Percentiles rank a stretch among this genome's conserved stretches.
phyloP scores from a whole-genome alignment of 2,113 vertebrate genomes.

The Emydura subglobosa region DNA sequence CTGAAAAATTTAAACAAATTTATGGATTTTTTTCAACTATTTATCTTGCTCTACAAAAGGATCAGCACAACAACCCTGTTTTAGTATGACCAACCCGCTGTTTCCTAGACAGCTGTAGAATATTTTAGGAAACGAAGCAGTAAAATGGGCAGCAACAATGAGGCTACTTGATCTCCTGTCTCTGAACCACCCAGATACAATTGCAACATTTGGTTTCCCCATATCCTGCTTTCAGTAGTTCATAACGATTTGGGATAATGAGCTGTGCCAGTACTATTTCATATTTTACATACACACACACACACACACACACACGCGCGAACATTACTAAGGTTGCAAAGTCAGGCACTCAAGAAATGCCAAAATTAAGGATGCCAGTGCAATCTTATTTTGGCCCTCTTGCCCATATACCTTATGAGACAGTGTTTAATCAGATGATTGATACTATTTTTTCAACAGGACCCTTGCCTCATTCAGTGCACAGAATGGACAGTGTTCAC shows the following conservation, averaged over 20 bases:
- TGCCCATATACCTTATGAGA: background rate
- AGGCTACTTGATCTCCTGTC: background rate
- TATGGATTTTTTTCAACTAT: background rate
- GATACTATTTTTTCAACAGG: background rate
- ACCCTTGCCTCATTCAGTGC: no score
- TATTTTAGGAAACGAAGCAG: background rate
- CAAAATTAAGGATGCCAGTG: background rate
- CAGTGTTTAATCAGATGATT: background rate
- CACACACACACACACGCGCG: background rate
- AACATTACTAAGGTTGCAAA: background rate
- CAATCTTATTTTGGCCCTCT: background rate
- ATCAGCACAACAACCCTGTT: background rate
- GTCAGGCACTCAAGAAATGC: background rate
- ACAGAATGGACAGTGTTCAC: background rate
- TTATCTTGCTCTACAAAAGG: background rate
- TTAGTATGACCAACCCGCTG: background rate
- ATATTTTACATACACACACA: background rate
- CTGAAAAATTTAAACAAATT: background rate
- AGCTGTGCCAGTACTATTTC: background rate
- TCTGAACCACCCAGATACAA: background rate
- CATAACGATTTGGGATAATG: background rate
- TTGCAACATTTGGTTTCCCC: background rate
- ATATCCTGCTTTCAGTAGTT: background rate
- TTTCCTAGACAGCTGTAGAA: background rate
- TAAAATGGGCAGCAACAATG: background rate